phyloP scores from a whole-genome alignment of 2,113 vertebrate genomes.

The Gavia stellata region DNA sequence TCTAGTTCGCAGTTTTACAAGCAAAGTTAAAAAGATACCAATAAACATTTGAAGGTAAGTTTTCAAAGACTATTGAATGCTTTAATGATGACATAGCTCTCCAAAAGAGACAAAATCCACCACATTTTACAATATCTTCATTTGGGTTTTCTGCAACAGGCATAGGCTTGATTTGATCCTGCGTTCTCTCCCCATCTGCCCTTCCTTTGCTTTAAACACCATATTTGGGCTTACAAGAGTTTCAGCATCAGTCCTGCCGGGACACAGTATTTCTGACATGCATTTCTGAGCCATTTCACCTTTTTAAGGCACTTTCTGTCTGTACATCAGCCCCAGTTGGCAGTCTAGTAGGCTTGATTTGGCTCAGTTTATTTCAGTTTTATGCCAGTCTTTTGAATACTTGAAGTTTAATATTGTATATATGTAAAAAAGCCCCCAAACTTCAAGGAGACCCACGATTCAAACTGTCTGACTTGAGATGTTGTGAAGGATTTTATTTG shows the following conservation, averaged over 20 bases:
- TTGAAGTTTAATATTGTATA: neutral
- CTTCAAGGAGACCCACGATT: accelerated
- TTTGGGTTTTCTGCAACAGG: neutral
- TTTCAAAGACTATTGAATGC: neutral
- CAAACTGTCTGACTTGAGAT: neutral
- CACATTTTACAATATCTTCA: neutral
- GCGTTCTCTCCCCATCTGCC: neutral
- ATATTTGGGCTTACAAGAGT: neutral
- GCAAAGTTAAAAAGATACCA: neutral
- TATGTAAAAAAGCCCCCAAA: neutral
- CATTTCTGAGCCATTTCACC: neutral
- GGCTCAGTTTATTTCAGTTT: neutral
- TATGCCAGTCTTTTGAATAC: neutral
- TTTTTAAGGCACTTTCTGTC: neutral
- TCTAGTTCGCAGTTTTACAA: neutral
- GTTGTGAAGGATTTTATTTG: neutral
- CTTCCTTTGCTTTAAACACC: neutral
- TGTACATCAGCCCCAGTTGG: accelerated
- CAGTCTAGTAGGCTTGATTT: neutral
- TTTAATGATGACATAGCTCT: neutral
- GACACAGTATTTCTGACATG: neutral
- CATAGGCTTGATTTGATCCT: neutral
- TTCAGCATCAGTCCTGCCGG: neutral
- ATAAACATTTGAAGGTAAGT: neutral
- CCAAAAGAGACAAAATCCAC: neutral